phyloP scores from a whole-genome alignment of 2,888 invertebrate genomes.

The Stictocephala bisonia region DNA sequence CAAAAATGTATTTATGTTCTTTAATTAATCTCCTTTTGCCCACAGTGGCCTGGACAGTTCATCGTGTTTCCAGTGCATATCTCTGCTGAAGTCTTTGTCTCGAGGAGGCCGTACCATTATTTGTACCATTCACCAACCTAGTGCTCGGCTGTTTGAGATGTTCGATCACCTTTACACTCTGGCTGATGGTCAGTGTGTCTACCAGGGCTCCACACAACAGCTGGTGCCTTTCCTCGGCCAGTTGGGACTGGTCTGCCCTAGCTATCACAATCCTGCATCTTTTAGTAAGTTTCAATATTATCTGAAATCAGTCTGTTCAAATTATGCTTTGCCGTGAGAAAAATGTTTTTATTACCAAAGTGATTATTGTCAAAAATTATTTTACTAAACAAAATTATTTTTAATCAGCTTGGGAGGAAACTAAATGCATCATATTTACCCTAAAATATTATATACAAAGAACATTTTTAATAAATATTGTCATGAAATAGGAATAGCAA shows the following conservation, averaged over 20 bases:
- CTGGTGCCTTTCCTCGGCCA: slow-evolving; percentile 85
- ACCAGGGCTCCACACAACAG: slow-evolving; percentile 88
- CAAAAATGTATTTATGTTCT: slow-evolving; percentile 52
- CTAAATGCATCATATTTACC: too few relatives aligned
- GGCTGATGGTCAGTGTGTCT: slow-evolving; percentile 95
- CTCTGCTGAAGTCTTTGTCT: slow-evolving; percentile 87
- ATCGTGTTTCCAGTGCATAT: slow-evolving; percentile 94
- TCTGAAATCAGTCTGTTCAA: too few relatives aligned
- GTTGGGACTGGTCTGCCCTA: slow-evolving; percentile 89
- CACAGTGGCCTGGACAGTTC: slow-evolving; percentile 94
- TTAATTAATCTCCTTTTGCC: too few relatives aligned
- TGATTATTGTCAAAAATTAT: too few relatives aligned
- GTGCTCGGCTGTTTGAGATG: slow-evolving; percentile 96
- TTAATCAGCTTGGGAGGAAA: too few relatives aligned
- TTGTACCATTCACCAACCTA: slow-evolving; percentile 96
- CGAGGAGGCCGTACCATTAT: slow-evolving; percentile 93
- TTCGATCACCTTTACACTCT: slow-evolving; percentile 95
- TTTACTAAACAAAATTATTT: too few relatives aligned
- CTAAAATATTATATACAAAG: too few relatives aligned
- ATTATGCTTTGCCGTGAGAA: too few relatives aligned
- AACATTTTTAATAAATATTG: too few relatives aligned
- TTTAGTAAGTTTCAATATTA: slow-evolving; percentile 80
- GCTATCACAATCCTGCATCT: slow-evolving; percentile 97
- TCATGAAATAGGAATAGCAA: too few relatives aligned
- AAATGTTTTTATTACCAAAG: too few relatives aligned